Evolutionary conservation across 2,888 invertebrate genomes (phyloP).

Genomic region (Gerris lacustris): DNA sequence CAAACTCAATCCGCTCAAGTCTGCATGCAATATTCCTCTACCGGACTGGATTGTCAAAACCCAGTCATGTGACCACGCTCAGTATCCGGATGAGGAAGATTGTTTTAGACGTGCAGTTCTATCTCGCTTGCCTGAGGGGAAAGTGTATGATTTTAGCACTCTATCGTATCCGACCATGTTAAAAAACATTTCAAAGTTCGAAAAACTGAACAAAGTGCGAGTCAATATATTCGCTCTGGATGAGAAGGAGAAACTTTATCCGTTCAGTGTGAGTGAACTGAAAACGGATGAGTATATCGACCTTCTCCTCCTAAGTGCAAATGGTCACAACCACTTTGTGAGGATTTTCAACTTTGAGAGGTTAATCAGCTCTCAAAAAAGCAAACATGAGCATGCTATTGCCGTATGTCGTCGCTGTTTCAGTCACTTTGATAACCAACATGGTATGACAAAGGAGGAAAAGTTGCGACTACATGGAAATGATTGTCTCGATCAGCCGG

Average conservation of each 20-base stretch:
- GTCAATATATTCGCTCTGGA: constrained; percentile 5
- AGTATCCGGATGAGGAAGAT: too few relatives aligned
- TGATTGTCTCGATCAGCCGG: background rate
- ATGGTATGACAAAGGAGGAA: background rate
- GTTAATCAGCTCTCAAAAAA: background rate
- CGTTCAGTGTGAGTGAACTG: background rate
- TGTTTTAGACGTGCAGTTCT: too few relatives aligned
- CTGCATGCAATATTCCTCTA: too few relatives aligned
- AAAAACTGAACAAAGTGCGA: background rate
- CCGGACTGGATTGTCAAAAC: too few relatives aligned
- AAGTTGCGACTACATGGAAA: background rate
- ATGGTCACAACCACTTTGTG: constrained; percentile 6
- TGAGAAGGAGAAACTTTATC: background rate
- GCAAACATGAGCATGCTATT: background rate
- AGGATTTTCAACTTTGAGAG: background rate
- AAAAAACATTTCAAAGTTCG: background rate
- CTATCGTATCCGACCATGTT: background rate
- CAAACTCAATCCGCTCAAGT: too few relatives aligned
- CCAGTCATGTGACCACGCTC: too few relatives aligned
- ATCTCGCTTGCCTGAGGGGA: too few relatives aligned
- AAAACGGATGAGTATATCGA: background rate
- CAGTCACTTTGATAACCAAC: background rate
- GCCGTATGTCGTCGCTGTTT: background rate
- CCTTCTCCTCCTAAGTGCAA: background rate
- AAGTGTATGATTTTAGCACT: background rate